A percentile compares a stretch with the other conserved stretches of the same genome.
Evolutionary conservation across 2,888 invertebrate genomes (phyloP).

Genomic region (Andrena fulva): DNA sequence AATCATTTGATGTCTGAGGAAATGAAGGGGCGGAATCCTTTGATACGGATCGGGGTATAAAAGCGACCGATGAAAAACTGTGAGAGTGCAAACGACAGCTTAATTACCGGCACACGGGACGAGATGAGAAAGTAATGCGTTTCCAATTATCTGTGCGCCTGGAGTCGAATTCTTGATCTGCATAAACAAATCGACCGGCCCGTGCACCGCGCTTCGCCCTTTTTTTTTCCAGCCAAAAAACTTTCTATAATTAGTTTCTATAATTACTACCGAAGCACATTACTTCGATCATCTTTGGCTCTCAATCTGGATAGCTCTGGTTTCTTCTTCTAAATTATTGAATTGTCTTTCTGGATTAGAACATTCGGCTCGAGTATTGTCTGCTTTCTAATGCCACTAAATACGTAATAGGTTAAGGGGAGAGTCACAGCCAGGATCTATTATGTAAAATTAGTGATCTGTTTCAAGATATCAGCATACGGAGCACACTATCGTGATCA

Average conservation of each 20-base stretch:
- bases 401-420: too few relatives aligned
- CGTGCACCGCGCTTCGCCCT: neutral
- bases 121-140: constrained; percentile 44
- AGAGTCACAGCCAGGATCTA: too few relatives aligned
- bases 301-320: too few relatives aligned
- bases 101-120: constrained; percentile 41
- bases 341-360: too few relatives aligned
- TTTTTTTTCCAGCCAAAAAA: neutral
- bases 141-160: constrained; percentile 43
- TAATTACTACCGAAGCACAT: neutral
- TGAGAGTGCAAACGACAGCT: constrained; percentile 47
- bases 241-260: constrained; percentile 10
- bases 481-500: neutral
- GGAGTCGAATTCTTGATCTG: constrained; percentile 39
- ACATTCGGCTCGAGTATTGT: too few relatives aligned
- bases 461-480: neutral
- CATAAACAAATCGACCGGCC: constrained; percentile 36
- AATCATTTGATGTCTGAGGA: constrained; percentile 12
- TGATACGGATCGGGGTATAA: constrained; percentile 22
- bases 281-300: too few relatives aligned
- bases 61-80: constrained; percentile 16
- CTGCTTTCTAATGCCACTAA: too few relatives aligned
- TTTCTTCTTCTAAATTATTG: too few relatives aligned
- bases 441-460: neutral
- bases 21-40: constrained; percentile 9